Evolutionary conservation across 2,888 invertebrate species (phyloP).

Genomic region (Eilema griseolum): DNA sequence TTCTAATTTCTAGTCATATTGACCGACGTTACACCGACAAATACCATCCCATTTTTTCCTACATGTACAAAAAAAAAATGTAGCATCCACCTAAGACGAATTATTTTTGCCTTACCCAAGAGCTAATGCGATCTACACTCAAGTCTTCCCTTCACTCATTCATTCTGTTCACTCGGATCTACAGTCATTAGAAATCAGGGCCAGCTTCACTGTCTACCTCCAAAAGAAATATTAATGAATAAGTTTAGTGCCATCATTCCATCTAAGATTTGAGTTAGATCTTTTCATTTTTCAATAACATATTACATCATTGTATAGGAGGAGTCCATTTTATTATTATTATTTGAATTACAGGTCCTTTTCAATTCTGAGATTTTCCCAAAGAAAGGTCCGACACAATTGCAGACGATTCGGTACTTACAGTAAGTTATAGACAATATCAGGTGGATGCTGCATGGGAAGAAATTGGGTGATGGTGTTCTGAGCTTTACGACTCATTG

Average conservation of each 20-base stretch:
- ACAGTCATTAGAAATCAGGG: background rate
- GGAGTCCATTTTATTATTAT: constrained; percentile 30
- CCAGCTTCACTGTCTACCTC: background rate
- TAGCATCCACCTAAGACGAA: constrained; percentile 26
- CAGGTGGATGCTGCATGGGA: constrained; percentile 33
- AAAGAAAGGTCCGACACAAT: constrained; percentile 24
- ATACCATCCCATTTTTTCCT: constrained; percentile 21
- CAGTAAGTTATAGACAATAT: constrained; percentile 27
- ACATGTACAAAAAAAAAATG: constrained; percentile 11
- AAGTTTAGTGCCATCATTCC: background rate
- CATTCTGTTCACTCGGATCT: background rate
- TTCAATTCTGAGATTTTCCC: constrained; percentile 34
- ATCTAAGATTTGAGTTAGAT: constrained; percentile 2
- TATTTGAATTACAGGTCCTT: constrained; percentile 35
- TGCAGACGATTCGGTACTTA: constrained; percentile 21
- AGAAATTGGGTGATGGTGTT: constrained; percentile 28
- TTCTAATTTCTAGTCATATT: constrained; percentile 7
- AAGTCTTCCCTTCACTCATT: background rate
- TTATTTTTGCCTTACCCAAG: constrained; percentile 4
- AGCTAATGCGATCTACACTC: constrained; percentile 1
- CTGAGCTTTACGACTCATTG: constrained; percentile 21
- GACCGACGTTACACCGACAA: constrained; percentile 9
- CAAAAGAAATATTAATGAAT: background rate
- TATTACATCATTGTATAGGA: constrained; percentile 13
- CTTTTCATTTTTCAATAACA: constrained; percentile 7